Conservation (phyloP, 2,888 invertebrate species). For the Xylocampa areola region DNA sequence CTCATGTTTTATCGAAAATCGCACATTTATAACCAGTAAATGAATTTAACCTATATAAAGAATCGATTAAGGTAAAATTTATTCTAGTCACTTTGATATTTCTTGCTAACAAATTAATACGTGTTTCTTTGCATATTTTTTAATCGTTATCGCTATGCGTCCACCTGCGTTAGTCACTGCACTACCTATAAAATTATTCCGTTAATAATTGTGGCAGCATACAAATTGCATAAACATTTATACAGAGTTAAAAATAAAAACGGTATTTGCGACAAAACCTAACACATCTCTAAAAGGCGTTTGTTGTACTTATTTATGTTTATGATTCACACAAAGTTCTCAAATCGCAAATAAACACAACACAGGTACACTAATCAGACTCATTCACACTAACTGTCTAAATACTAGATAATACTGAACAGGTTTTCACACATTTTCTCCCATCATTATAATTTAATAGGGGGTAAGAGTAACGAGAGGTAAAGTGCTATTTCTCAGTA, state of each 20-base stretch:
- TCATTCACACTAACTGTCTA: constrained; percentile 24
- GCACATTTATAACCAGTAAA: constrained; percentile 35
- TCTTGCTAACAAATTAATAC: constrained; percentile 32
- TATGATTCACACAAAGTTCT: constrained; percentile 28
- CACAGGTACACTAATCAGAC: constrained; percentile 23
- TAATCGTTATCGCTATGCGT: constrained; percentile 21
- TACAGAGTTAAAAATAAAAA: neutral
- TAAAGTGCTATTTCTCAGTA: constrained; percentile 4
- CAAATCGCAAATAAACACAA: constrained; percentile 32
- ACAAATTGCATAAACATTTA: neutral
- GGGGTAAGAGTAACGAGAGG: constrained; percentile 16
- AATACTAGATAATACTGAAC: constrained; percentile 31
- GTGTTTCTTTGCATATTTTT: constrained; percentile 29
- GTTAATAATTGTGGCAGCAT: constrained; percentile 16
- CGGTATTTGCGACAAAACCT: constrained; percentile 10
- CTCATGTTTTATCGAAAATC: constrained; percentile 40
- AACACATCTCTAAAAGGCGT: constrained; percentile 32
- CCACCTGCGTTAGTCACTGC: constrained; percentile 42
- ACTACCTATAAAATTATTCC: constrained; percentile 8
- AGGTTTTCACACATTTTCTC: constrained; percentile 20
- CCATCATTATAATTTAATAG: constrained; percentile 32
- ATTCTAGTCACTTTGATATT: constrained; percentile 28
- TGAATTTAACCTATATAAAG: constrained; percentile 43
- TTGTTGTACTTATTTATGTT: constrained; percentile 30
- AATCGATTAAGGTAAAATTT: constrained; percentile 34